Evolutionary conservation across 2,113 vertebrate genomes (phyloP), one percentile per base, ranked within the genome.

Genomic region (Silurus asotus): DNA sequence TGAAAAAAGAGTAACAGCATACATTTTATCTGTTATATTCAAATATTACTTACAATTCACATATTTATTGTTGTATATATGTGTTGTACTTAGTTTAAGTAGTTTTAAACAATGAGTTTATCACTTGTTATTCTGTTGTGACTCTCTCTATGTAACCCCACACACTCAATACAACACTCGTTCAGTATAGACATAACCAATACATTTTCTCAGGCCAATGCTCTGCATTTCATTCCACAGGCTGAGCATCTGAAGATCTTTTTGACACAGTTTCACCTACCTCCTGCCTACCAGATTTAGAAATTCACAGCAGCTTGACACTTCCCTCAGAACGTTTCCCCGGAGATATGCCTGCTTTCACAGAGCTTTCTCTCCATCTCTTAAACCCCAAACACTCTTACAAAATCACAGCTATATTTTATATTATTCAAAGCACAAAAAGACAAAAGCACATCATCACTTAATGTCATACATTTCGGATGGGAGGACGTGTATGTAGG

Each of bases 361-460:
- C 48, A 25, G 64, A 37, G 17, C 55, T 72, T 70, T 83, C 19
- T n/a, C 58, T 51, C 17, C 7, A 3, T 37, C n/a, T 17, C n/a
- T 45, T 55, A 48, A 10, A 59, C 82, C 25, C 15, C 37, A 74
- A 55, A 84, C 55, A 72, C 67, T 61, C 69, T 37, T 37, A 74
- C 15, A 48, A 17, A 9, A 49, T 84, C 69, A 74, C 67, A 74
- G 53, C 51, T 25, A 72, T 48, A 59, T 83, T 72, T 83, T 56
- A 55, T 83, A 10, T 69, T 37, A 25, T 83, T 70, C 28, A 83
- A 83, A 83, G 20, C 28, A 23, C 65, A 72, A 83, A 14, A 72
- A 23, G 28, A 2, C 17, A 74, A 74, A 59, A 19, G 15, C 82
- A 58, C 82, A 25, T 56, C 20, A 28, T 59, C 13, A 74, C 20